Percentiles rank a stretch among this genome's conserved stretches.
Conservation (phyloP, 1,140 invertebrate species). For the Drosophila repleta region DNA sequence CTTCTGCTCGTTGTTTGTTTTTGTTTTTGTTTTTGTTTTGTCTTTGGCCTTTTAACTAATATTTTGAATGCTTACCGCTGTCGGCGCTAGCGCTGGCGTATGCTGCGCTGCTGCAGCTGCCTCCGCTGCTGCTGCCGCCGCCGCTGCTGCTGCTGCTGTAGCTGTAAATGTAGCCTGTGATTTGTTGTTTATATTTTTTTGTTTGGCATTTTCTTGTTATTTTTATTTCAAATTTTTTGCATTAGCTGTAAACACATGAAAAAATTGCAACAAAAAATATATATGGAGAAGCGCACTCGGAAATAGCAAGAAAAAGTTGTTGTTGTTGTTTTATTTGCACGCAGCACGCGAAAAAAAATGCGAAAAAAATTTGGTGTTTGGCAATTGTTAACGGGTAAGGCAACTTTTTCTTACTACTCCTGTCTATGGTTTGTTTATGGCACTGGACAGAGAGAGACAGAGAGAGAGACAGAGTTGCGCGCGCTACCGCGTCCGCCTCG, state of each 20-base stretch:
- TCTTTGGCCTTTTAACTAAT: no score
- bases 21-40: neutral
- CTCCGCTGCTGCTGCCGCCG: slow-evolving; percentile 11
- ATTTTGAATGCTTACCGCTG: slow-evolving; percentile 40
- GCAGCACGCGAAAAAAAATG: slow-evolving; percentile 43
- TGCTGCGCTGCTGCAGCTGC: slow-evolving; percentile 11
- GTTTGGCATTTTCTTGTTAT: slow-evolving; percentile 3
- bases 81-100: slow-evolving; percentile 16
- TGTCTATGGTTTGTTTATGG: slow-evolving; percentile 40
- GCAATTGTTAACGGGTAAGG: slow-evolving; percentile 15
- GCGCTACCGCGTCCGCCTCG: slow-evolving; percentile 48
- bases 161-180: slow-evolving; percentile 14
- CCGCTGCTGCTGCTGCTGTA: slow-evolving; percentile 12
- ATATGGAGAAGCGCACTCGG: slow-evolving; percentile 28
- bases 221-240: slow-evolving; percentile 10
- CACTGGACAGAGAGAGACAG: slow-evolving; percentile 29
- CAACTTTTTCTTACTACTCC: slow-evolving; percentile 39
- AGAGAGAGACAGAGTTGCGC: no score
- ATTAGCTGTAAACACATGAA: slow-evolving; percentile 51
- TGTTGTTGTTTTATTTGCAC: slow-evolving; percentile 41
- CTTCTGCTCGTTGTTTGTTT: no score
- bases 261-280: slow-evolving; percentile 51
- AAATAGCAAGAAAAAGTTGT: slow-evolving; percentile 30
- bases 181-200: slow-evolving; percentile 27
- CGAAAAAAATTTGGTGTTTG: slow-evolving; percentile 4